These are phyloP conservation scores for Achatina immaculata DNA, from an alignment of 1,140 invertebrate species.

Conservation along the genomic window DNA sequence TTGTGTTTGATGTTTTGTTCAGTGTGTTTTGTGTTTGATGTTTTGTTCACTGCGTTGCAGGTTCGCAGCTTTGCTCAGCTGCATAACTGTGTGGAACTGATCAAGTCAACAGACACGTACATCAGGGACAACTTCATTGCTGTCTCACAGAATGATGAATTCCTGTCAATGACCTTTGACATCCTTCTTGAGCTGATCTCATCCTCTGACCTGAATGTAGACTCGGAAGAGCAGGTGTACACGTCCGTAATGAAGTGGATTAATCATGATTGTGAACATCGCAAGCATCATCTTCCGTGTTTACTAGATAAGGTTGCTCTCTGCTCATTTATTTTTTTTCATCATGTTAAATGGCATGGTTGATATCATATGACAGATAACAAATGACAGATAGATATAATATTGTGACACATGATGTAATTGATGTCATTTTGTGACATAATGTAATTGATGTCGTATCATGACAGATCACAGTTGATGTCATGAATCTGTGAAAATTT, in stretches of 20 bases:
- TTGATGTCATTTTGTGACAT: too few relatives aligned
- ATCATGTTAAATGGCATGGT: neutral
- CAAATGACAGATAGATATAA: too few relatives aligned
- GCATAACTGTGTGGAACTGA: constrained; percentile 65
- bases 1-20: too few relatives aligned
- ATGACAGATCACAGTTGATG: too few relatives aligned
- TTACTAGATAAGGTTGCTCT: constrained; percentile 49
- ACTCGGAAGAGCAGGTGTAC: constrained; percentile 65
- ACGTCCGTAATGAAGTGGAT: constrained; percentile 69
- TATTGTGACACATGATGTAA: too few relatives aligned
- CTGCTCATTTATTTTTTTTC: neutral
- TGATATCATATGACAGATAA: too few relatives aligned
- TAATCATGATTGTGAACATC: constrained; percentile 51
- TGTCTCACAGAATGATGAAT: constrained; percentile 64
- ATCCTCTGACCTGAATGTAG: constrained; percentile 65
- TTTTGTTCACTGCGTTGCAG: too few relatives aligned
- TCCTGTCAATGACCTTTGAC: constrained; percentile 55
- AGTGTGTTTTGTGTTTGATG: too few relatives aligned
- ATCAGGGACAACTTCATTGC: constrained; percentile 67
- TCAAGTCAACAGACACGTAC: constrained; percentile 65
- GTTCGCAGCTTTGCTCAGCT: constrained; percentile 67
- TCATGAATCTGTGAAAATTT: too few relatives aligned
- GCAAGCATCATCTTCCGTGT: constrained; percentile 54
- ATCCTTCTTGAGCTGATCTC: constrained; percentile 55
- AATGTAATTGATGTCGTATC: too few relatives aligned